Evolutionary conservation across 2,797 vertebrate species (phyloP).

Genomic region (Poecilia wingei): DNA sequence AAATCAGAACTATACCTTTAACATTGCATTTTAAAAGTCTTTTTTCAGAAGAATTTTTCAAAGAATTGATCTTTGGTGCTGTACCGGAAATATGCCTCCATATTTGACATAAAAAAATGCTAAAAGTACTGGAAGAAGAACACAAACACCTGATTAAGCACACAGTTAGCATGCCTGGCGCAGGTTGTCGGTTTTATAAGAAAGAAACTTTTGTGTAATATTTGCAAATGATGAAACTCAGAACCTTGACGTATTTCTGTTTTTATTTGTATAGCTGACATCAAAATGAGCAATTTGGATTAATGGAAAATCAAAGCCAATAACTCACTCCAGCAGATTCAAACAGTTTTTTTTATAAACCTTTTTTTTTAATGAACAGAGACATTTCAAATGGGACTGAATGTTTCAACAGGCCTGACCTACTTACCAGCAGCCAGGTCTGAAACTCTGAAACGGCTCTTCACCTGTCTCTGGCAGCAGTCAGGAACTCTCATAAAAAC

Average conservation of each 20-base stretch:
- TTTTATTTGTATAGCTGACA: conserved; percentile 21
- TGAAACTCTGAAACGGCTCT: conserved; percentile 58
- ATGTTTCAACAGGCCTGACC: conserved; percentile 75
- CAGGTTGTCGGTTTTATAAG: not conserved
- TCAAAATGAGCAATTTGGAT: conserved; percentile 41
- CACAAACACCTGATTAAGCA: not conserved
- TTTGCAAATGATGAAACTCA: not conserved
- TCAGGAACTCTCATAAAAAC: conserved; percentile 57
- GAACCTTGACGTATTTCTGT: not conserved
- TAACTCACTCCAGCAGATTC: conserved; percentile 56
- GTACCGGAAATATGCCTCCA: not conserved
- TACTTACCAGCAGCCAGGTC: conserved; percentile 67
- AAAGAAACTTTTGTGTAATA: not conserved
- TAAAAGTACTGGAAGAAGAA: not conserved
- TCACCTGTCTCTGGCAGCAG: conserved; percentile 69
- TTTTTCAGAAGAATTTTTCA: not conserved
- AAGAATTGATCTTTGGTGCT: not conserved
- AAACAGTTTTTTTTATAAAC: conserved; percentile 29
- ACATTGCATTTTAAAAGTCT: not conserved
- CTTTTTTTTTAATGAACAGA: conserved; percentile 51
- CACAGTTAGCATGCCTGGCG: not conserved
- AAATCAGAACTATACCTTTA: not conserved
- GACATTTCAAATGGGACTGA: conserved; percentile 63
- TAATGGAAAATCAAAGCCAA: conserved; percentile 39
- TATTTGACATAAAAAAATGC: not conserved